These are phyloP conservation scores for Spodoptera frugiperda DNA, from an alignment of 1,140 invertebrate species.

Conservation along the genomic window DNA sequence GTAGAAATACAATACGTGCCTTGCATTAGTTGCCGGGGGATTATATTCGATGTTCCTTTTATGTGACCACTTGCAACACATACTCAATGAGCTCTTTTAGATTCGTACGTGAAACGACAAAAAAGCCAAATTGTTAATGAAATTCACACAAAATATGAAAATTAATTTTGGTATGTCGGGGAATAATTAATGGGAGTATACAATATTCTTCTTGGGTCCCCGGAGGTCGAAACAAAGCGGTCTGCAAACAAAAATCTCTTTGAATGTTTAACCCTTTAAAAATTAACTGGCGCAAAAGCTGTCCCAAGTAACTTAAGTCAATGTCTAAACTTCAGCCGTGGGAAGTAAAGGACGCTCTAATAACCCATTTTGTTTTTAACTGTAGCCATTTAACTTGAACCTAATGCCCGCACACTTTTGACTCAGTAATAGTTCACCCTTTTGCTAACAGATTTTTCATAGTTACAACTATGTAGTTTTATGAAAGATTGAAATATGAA, in stretches of 20 bases:
- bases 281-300: slow-evolving; percentile 32
- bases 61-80: slow-evolving; percentile 27
- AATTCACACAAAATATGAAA: neutral
- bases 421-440: neutral
- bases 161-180: neutral
- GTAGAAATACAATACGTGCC: slow-evolving; percentile 37
- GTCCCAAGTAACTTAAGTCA: slow-evolving; percentile 32
- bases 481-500: neutral
- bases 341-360: slow-evolving; percentile 28
- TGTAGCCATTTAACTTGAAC: slow-evolving; percentile 28
- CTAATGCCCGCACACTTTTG: neutral
- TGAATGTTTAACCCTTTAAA: slow-evolving; percentile 26
- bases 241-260: slow-evolving; percentile 11
- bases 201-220: neutral
- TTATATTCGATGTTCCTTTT: slow-evolving; percentile 32
- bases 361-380: slow-evolving; percentile 31
- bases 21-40: slow-evolving; percentile 35
- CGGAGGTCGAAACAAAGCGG: slow-evolving; percentile 1
- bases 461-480: neutral
- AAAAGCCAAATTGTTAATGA: slow-evolving; percentile 4
- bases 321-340: slow-evolving; percentile 35
- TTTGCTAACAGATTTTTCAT: slow-evolving; percentile 2
- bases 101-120: slow-evolving; percentile 4
- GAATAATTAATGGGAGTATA: neutral
- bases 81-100: slow-evolving; percentile 34